phyloP scores from a whole-genome alignment of 2,888 invertebrate genomes.

The Tachystola acroxantha region DNA sequence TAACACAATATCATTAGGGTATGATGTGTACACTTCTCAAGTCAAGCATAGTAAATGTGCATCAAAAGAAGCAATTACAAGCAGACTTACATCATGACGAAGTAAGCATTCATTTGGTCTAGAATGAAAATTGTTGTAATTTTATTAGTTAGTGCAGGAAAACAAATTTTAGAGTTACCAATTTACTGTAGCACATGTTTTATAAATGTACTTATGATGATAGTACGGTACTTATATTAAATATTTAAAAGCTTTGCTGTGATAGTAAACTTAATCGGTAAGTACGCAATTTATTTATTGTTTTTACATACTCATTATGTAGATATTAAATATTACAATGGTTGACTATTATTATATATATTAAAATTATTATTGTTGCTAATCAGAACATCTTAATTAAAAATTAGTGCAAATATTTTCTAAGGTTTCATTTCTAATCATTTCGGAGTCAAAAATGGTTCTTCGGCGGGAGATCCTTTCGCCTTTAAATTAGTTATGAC shows the following conservation, averaged over 20 bases:
- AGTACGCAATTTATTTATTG: conserved; percentile 18
- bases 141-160: too few relatives aligned
- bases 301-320: too few relatives aligned
- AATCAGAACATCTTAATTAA: neutral
- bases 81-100: conserved; percentile 15
- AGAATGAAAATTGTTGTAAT: too few relatives aligned
- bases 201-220: neutral
- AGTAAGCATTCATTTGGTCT: neutral
- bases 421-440: conserved; percentile 15
- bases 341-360: neutral
- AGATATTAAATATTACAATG: too few relatives aligned
- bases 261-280: conserved; percentile 33
- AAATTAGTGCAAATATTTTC: conserved; percentile 7
- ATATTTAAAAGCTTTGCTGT: conserved; percentile 39
- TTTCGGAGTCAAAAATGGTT: conserved; percentile 61
- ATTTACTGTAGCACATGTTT: neutral
- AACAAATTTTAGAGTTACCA: too few relatives aligned
- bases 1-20: conserved; percentile 91
- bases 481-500: conserved; percentile 55
- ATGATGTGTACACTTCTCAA: conserved; percentile 92
- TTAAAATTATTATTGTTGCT: neutral
- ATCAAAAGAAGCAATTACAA: conserved; percentile 15
- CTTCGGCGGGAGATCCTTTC: conserved; percentile 52
- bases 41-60: conserved; percentile 80
- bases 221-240: conserved; percentile 20